phyloP scores from a whole-genome alignment of 1,140 invertebrate species.

The Plectus sambesii region DNA sequence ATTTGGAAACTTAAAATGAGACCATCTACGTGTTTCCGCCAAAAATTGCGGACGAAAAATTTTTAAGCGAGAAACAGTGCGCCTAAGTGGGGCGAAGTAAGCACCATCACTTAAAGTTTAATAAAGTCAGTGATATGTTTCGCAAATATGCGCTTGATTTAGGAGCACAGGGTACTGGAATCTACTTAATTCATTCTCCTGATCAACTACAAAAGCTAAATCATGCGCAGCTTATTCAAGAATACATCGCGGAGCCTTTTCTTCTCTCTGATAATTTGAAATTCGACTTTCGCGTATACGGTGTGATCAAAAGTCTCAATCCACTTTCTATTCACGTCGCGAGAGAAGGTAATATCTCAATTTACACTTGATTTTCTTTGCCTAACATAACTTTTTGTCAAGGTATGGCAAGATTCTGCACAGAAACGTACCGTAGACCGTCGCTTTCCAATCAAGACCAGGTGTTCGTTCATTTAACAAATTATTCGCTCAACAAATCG shows the following conservation, averaged over 20 bases:
- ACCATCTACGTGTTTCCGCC: too few relatives aligned
- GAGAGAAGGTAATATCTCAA: slow-evolving; percentile 42
- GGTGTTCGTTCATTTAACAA: slow-evolving; percentile 51
- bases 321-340: slow-evolving; percentile 50
- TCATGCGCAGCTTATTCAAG: slow-evolving; percentile 47
- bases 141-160: slow-evolving; percentile 20
- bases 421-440: slow-evolving; percentile 47
- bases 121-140: too few relatives aligned
- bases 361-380: too few relatives aligned
- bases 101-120: too few relatives aligned
- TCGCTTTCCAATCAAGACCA: slow-evolving; percentile 46
- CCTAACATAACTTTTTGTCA: too few relatives aligned
- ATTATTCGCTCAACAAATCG: slow-evolving; percentile 52
- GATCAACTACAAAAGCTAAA: slow-evolving; percentile 38
- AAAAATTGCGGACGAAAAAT: too few relatives aligned
- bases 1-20: too few relatives aligned
- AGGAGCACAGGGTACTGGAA: slow-evolving; percentile 52
- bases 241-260: slow-evolving; percentile 50
- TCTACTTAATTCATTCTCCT: slow-evolving; percentile 49
- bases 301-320: slow-evolving; percentile 48
- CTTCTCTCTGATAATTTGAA: slow-evolving; percentile 49
- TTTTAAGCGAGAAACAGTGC: too few relatives aligned
- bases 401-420: slow-evolving; percentile 50
- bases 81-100: too few relatives aligned
- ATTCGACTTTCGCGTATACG: slow-evolving; percentile 52